Conservation (phyloP, 2,888 invertebrate genomes). For the Ceraclea dissimilis region DNA sequence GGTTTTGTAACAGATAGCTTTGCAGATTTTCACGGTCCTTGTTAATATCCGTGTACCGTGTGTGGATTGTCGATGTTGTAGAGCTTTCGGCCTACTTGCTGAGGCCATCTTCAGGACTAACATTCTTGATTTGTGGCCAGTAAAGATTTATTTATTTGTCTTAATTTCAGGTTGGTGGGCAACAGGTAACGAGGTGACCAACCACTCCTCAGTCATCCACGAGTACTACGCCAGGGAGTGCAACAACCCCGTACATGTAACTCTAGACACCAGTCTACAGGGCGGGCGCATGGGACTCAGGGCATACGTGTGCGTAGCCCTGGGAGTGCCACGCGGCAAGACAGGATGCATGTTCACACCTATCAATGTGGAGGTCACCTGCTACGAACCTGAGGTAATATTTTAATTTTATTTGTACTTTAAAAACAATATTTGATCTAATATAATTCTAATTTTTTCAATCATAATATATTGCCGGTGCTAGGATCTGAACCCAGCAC, state of each 20-base stretch:
- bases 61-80: too few species aligned
- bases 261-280: conserved; percentile 86
- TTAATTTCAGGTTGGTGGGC: conserved; percentile 82
- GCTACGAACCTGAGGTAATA: conserved; percentile 83
- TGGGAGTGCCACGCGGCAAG: conserved; percentile 91
- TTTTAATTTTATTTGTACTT: not conserved
- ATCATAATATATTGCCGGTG: too few species aligned
- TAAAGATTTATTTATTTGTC: too few species aligned
- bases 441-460: too few species aligned
- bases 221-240: conserved; percentile 95
- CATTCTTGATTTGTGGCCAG: too few species aligned
- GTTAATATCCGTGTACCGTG: too few species aligned
- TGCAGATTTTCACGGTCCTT: too few species aligned
- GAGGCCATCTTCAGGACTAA: too few species aligned
- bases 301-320: conserved; percentile 85
- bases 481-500: too few species aligned
- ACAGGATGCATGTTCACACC: conserved; percentile 96
- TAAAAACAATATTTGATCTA: not conserved
- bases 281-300: conserved; percentile 88
- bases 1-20: too few species aligned
- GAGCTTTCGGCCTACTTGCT: too few species aligned
- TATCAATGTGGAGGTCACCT: conserved; percentile 78
- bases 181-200: conserved; percentile 94
- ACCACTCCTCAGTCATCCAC: conserved; percentile 94
- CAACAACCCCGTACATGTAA: conserved; percentile 89